These are phyloP conservation scores for Siderastrea radians DNA, from an alignment of 92 coral and sea anemone species.

Conservation along the genomic window DNA sequence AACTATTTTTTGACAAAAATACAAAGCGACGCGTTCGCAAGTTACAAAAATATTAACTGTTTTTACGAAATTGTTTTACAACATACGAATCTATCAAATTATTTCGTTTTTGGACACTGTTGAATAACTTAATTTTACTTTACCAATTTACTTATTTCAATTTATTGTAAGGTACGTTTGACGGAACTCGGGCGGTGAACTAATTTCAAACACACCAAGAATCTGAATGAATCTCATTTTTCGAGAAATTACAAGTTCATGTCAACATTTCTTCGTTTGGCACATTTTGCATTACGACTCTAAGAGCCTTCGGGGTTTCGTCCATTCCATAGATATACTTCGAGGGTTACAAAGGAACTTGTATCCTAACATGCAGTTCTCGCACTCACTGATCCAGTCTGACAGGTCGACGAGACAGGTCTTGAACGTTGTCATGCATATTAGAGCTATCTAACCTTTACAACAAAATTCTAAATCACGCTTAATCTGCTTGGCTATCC, in stretches of 20 bases:
- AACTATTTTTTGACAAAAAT: not conserved
- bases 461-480: not conserved
- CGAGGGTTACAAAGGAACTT: not conserved
- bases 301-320: not conserved
- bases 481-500: conserved; percentile 86
- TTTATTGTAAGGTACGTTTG: not conserved
- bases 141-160: not conserved
- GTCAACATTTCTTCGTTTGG: not conserved
- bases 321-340: not conserved
- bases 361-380: not conserved
- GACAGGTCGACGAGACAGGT: not conserved
- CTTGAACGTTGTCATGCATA: not conserved
- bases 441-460: not conserved
- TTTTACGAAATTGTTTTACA: not conserved
- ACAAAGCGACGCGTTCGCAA: not conserved
- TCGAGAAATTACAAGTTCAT: not conserved
- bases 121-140: conserved; percentile 13
- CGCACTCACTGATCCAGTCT: not conserved
- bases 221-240: not conserved
- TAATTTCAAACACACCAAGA: not conserved
- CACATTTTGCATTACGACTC: not conserved
- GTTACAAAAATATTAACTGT: not conserved
- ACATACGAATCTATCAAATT: conserved; percentile 3
- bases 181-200: not conserved
- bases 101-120: not conserved